Base-by-base conservation (phyloP, 2,797 vertebrate genomes). In the Pseudochromis fuscus region DNA sequence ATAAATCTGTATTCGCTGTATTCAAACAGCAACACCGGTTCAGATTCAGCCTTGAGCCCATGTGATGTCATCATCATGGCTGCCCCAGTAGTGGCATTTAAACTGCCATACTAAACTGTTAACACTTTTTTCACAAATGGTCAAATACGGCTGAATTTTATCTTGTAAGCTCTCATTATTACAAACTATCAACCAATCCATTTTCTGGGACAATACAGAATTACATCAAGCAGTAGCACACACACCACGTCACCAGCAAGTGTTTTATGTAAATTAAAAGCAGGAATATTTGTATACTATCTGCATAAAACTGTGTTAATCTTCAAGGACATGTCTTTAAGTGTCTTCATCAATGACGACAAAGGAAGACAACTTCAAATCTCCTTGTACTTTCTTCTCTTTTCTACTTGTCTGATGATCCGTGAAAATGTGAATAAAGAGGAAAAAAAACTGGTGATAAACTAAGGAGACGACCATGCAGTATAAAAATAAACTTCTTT, bases 391-490 rank as follows among this genome's bases (percentile, higher is more conserved):
- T 21, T 16, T 13, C 27, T 0, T 42, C 5, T 44, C 8, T 42
- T 7, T 16, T 59, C 37, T 72, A 12, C 7, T 59, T 38, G 5
- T 42, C 52, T 45, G 15, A n/a, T 30, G 23, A 27, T 61, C 19
- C 1, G 5, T 27, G 2, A 7, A 67, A 60, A 51, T 24, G 15
- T 33, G 13, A 67, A 67, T 28, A 31, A 23, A 44, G 15, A 66
- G 7, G 25, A 49, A 61, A 63, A 55, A 11, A 66, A 33, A 13
- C 7, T 24, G 42, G 10, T 46, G 46, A 38, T 49, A 23, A 38
- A 57, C 38, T 23, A 7, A 70, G 48, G 4, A 44, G 21, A 40
- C 23, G 7, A 45, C 9, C 31, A 15, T 1, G 24, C 4, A 49
- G 10, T 23, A 10, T 31, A 16, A 65, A 57, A 45, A 66, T 19